Conservation (phyloP, 2,113 vertebrate genomes). For the Proterorhinus semilunaris region DNA sequence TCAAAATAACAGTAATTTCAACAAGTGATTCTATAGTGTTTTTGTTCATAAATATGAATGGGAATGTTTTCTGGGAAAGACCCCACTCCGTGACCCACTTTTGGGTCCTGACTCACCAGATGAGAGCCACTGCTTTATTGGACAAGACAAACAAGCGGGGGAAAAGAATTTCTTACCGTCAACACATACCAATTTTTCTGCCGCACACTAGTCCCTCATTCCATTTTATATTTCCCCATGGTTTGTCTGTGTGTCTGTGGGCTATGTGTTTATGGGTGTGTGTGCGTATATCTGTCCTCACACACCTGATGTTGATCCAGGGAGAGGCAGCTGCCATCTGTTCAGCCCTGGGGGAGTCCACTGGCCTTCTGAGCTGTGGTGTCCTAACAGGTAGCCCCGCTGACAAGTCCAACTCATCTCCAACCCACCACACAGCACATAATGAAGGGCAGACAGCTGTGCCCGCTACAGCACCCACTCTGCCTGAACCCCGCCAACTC, state of each 20-base stretch:
- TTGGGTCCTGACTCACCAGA: too few species aligned
- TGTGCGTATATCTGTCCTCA: conserved; percentile 18
- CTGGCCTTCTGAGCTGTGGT: conserved; percentile 46
- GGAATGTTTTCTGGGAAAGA: too few species aligned
- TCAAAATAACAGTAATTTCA: too few species aligned
- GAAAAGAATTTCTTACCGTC: not conserved
- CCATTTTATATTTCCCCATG: not conserved
- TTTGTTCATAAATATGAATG: too few species aligned
- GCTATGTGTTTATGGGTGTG: conserved; percentile 22
- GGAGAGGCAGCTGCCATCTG: conserved; percentile 63
- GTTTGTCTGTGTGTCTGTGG: conserved; percentile 27
- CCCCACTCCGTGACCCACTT: too few species aligned
- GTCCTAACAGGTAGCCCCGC: conserved; percentile 58
- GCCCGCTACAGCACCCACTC: conserved; percentile 7
- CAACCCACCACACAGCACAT: conserved; percentile 44
- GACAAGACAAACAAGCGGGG: too few species aligned
- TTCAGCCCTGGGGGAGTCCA: conserved; percentile 45
- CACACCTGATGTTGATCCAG: conserved; percentile 29
- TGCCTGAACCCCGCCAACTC: not conserved
- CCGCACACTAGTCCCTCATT: not conserved
- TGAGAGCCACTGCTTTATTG: too few species aligned
- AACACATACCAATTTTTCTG: conserved; percentile 6
- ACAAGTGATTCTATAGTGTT: too few species aligned
- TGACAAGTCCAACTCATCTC: conserved; percentile 64
- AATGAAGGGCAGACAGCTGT: conserved; percentile 66